Evolutionary conservation across 2,113 vertebrate genomes (phyloP), one percentile per base, ranked within the genome.

Genomic region (Pelusios castaneus): DNA sequence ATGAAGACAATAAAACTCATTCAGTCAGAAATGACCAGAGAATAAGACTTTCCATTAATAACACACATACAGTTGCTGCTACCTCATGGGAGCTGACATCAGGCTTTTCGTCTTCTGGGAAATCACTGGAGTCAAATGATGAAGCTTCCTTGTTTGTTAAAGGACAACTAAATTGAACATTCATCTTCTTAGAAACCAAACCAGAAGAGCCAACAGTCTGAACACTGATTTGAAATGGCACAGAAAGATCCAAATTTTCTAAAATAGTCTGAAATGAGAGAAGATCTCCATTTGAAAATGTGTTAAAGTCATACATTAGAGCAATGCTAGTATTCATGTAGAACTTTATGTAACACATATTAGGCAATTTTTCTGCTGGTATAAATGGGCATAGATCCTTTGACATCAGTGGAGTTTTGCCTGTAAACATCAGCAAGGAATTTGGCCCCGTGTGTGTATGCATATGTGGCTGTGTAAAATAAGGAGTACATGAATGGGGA

Each of bases 151-250:
- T 92, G 84, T 86, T 31, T 82, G 75, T 22, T 70, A 7, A 38
- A 55, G 47, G 67, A 7, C n/a, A 49, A n/a, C 83, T 54, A 85
- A 78, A 88, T 24, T 67, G 55, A 41, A 88, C 8, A 88, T 87
- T 77, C 80, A 91, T 95, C 45, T 96, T 90, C 94, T 96, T 84
- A 63, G 97, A 97, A 92, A 89, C 82, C 86, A 98, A 96, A 51
- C 92, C 97, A 82, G 97, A 98, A 22, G 95, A 91, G 34, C 89
- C 96, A 93, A 96, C 92, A 4, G 97, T 97, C 90, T 97, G 91
- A 81, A 97, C 84, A 49, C 85, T 91, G 91, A 97, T 96, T 91
- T 82, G 80, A 79, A 97, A 79, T 1, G 97, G 93, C 70, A 88
- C 55, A 52, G 77, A 97, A 78, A 96, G 81, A 77, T 87, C 55